phyloP scores from a whole-genome alignment of 2,797 vertebrate genomes.

The Tamandua tetradactyla region DNA sequence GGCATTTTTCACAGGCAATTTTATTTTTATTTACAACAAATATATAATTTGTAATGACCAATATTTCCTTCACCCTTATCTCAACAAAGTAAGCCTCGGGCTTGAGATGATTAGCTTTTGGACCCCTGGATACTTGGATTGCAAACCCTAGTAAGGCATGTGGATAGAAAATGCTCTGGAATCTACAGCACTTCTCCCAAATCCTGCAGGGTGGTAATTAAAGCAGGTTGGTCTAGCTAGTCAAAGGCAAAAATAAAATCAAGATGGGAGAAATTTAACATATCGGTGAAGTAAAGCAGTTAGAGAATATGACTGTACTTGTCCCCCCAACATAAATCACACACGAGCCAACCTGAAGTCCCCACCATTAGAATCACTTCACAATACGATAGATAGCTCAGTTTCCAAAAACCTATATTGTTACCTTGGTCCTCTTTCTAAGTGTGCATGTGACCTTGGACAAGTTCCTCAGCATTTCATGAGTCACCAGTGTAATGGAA shows the following conservation, averaged over 20 bases:
- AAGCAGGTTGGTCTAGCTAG: neutral
- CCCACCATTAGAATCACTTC: neutral
- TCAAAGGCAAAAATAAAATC: neutral
- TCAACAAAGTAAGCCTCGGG: neutral
- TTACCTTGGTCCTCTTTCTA: neutral
- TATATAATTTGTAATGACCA: neutral
- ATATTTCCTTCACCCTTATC: neutral
- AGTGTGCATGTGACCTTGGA: neutral
- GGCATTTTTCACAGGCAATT: neutral
- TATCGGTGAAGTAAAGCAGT: neutral
- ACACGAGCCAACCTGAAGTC: neutral
- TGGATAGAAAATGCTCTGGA: neutral
- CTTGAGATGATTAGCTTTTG: neutral
- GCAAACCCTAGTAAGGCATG: neutral
- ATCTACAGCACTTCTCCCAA: neutral
- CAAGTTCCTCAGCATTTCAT: conserved; percentile 26
- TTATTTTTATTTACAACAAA: neutral
- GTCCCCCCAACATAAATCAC: neutral
- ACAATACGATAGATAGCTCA: neutral
- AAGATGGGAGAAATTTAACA: neutral
- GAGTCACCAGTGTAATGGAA: neutral
- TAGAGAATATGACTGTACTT: neutral
- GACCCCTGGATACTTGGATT: neutral
- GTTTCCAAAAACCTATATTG: neutral
- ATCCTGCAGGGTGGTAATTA: neutral